phyloP scores from a whole-genome alignment of 1,140 invertebrate genomes.

The Drosophila pseudoananassae region DNA sequence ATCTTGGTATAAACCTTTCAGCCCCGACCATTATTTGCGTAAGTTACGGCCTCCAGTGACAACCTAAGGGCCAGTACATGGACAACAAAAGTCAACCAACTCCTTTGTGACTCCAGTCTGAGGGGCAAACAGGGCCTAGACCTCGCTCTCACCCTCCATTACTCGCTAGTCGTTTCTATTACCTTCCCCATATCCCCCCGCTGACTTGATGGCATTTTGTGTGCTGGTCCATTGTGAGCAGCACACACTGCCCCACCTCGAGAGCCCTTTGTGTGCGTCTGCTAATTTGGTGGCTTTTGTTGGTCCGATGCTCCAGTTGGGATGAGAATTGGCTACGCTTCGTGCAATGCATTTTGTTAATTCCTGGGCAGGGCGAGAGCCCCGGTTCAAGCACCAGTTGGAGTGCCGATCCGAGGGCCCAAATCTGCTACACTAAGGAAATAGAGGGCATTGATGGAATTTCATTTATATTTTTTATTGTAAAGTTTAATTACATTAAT shows the following conservation, averaged over 20 bases:
- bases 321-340: conserved; percentile 20
- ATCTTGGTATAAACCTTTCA: not conserved
- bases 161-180: conserved; percentile 18
- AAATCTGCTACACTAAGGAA: conserved; percentile 11
- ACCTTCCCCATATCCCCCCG: conserved; percentile 10
- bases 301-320: conserved; percentile 35
- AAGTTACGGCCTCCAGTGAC: not conserved
- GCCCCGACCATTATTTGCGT: not conserved
- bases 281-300: conserved; percentile 79
- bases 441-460: not conserved
- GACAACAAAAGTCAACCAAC: conserved; percentile 37
- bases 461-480: no score
- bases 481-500: no score
- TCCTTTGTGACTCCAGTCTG: conserved; percentile 39
- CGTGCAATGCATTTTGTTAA: conserved; percentile 51
- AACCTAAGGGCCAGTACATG: conserved; percentile 2
- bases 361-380: conserved; percentile 25
- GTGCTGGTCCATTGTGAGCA: conserved; percentile 52
- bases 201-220: conserved; percentile 59
- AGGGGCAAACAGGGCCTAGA: conserved; percentile 32
- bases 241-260: conserved; percentile 21
- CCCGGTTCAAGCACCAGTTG: conserved; percentile 13
- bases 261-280: conserved; percentile 56
- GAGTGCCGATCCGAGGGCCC: conserved; percentile 4
- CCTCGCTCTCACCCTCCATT: not conserved